Evolutionary conservation across 1,140 invertebrate genomes (phyloP), one percentile per base, ranked within the genome.

Genomic region (Aporrectodea caliginosa): DNA sequence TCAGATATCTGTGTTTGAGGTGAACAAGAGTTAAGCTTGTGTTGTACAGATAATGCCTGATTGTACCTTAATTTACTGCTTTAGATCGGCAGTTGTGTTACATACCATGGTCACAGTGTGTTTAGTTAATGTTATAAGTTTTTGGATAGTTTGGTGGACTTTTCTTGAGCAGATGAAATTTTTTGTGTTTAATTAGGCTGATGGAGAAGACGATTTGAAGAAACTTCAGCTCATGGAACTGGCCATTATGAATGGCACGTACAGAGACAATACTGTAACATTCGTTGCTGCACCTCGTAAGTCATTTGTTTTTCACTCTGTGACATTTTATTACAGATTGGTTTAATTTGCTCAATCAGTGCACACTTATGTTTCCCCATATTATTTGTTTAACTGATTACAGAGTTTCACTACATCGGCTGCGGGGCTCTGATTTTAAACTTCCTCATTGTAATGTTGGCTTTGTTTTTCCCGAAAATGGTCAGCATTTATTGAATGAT

Each of bases 141-240:
- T n/a, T n/a, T n/a, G n/a, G n/a, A n/a, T n/a, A n/a, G n/a, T n/a
- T n/a, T n/a, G n/a, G n/a, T n/a, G n/a, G n/a, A n/a, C n/a, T n/a
- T n/a, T n/a, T n/a, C n/a, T n/a, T n/a, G n/a, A n/a, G n/a, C n/a
- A n/a, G n/a, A n/a, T n/a, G n/a, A n/a, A n/a, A n/a, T n/a, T n/a
- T n/a, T n/a, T n/a, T n/a, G n/a, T n/a, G n/a, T n/a, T n/a, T n/a
- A n/a, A n/a, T n/a, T n/a, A 99, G 96, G 95, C 97, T 79, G 97
- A 99, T 90, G 98, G 98, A 79, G 97, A 99, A 91, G 98, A 99
- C 91, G 97, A 99, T 87, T 90, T 99, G 84, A 99, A 99, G 91
- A 99, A 99, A 89, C 93, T 97, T 88, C 98, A 99, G 90, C 91
- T 99, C 81, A 99, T 99, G 97, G 98, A 99, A 90, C 91, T 99